phyloP scores from a whole-genome alignment of 2,888 invertebrate genomes.

The Octonoba sinensis region DNA sequence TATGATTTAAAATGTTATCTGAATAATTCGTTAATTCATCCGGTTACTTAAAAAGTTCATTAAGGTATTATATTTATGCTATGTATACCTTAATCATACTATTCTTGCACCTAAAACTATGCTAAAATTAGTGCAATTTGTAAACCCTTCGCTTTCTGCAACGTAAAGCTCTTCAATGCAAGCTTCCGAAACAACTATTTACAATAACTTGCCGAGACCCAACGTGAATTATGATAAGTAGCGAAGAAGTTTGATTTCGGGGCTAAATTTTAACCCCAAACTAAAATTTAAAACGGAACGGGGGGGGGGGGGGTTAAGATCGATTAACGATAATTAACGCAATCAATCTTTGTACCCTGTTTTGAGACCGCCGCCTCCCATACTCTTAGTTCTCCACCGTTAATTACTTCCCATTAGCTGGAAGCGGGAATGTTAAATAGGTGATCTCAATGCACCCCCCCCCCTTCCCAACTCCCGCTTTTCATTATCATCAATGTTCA shows the following conservation, averaged over 20 bases:
- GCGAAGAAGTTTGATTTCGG: slow-evolving; percentile 30
- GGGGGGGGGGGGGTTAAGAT: slow-evolving; percentile 17
- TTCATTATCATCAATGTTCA: slow-evolving; percentile 57
- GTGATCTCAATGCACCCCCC: slow-evolving; percentile 48
- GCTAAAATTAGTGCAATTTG: too few species aligned
- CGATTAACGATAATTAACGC: slow-evolving; percentile 61
- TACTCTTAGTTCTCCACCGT: slow-evolving; percentile 20
- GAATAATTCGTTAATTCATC: too few species aligned
- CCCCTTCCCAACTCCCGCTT: slow-evolving; percentile 17
- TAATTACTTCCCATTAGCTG: slow-evolving; percentile 58
- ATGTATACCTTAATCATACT: too few species aligned
- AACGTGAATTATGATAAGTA: slow-evolving; percentile 52
- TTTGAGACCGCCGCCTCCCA: slow-evolving; percentile 34
- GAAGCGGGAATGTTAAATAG: slow-evolving; percentile 58
- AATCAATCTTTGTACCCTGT: slow-evolving; percentile 59
- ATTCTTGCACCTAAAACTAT: too few species aligned
- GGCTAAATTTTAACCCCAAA: slow-evolving; percentile 51
- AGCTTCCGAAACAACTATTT: slow-evolving; percentile 37
- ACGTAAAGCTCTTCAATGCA: background rate
- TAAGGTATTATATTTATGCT: too few species aligned
- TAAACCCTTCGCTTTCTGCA: too few species aligned
- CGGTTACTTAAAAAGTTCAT: too few species aligned
- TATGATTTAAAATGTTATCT: too few species aligned
- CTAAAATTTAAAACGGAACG: slow-evolving; percentile 40
- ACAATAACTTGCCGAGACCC: slow-evolving; percentile 3